Percentiles rank a stretch among this genome's conserved stretches.
Evolutionary conservation across 2,113 vertebrate species (phyloP).

Genomic region (Lepidothrix coronata): DNA sequence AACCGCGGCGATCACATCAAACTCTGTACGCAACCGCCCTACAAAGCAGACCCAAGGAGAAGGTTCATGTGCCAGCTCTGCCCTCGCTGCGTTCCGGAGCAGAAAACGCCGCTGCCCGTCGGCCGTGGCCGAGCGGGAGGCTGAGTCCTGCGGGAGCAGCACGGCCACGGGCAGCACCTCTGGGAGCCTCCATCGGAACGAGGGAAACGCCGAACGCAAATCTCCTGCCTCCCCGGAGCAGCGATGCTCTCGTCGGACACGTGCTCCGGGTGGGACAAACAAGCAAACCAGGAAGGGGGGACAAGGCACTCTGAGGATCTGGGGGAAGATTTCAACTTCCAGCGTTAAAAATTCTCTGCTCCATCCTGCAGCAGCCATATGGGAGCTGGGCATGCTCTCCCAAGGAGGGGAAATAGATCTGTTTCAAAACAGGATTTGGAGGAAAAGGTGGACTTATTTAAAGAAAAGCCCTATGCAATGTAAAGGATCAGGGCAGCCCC

Average conservation of each 20-base stretch:
- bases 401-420: rapidly evolving
- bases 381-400: neutral
- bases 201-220: rapidly evolving
- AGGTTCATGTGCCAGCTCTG: neutral
- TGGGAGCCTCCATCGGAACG: neutral
- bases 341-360: neutral
- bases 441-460: neutral
- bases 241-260: neutral
- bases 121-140: rapidly evolving
- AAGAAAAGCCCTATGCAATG: neutral
- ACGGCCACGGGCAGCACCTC: neutral
- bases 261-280: neutral
- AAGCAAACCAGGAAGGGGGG: too few species aligned
- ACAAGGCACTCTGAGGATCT: neutral
- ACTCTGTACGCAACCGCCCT: neutral
- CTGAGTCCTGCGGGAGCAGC: neutral
- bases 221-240: neutral
- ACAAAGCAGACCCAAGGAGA: neutral
- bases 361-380: rapidly evolving
- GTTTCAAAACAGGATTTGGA: neutral
- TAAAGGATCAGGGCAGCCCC: neutral
- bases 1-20: neutral
- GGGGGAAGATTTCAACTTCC: neutral
- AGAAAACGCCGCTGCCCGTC: rapidly evolving
- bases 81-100: rapidly evolving